These are phyloP conservation scores for Coleophora flavipennella DNA, from an alignment of 2,888 invertebrate genomes.

Conservation along the genomic window DNA sequence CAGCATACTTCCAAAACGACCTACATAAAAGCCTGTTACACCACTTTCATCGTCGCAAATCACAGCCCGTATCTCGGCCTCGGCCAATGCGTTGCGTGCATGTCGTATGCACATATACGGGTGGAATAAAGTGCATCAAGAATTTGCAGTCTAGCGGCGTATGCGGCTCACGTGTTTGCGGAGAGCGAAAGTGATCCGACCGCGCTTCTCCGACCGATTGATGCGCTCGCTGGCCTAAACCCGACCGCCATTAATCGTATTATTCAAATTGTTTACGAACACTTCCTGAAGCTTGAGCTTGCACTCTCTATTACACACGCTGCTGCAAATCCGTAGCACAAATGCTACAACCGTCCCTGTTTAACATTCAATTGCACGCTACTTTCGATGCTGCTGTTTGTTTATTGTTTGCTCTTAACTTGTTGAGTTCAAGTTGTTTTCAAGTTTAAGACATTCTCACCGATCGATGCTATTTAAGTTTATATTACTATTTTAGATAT, in stretches of 20 bases:
- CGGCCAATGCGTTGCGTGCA: conserved; percentile 68
- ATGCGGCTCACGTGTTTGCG: conserved; percentile 59
- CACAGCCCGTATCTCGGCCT: conserved; percentile 66
- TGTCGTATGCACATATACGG: conserved; percentile 69
- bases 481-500: no score
- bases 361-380: no score
- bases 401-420: no score
- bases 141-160: conserved; percentile 61
- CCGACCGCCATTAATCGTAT: conserved; percentile 43
- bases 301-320: conserved; percentile 29
- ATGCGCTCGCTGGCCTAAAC: conserved; percentile 49
- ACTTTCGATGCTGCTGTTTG: no score
- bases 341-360: no score
- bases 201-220: conserved; percentile 63
- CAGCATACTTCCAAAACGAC: conserved; percentile 50
- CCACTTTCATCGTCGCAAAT: conserved; percentile 72
- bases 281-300: conserved; percentile 26
- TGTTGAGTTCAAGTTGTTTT: no score
- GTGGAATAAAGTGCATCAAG: conserved; percentile 65
- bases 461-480: no score
- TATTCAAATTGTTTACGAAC: conserved; percentile 55
- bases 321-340: no score
- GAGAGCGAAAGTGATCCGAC: conserved; percentile 69
- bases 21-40: conserved; percentile 68
- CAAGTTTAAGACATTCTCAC: no score